Evolutionary conservation across 1,140 invertebrate species (phyloP).

Genomic region (Aphaenogaster floridana): DNA sequence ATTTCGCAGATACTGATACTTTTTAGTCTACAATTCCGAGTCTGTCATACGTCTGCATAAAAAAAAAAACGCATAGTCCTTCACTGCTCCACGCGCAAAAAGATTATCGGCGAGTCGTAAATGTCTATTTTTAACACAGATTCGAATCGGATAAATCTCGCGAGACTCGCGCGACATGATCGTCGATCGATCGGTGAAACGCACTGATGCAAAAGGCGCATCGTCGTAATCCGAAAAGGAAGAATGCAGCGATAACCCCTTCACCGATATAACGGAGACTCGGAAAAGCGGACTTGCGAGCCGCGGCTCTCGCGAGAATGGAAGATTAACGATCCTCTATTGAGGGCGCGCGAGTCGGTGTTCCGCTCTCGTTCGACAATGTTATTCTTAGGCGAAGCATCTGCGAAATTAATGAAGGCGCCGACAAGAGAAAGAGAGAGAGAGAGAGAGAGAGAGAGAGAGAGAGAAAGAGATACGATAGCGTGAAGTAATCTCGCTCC

Average conservation of each 20-base stretch:
- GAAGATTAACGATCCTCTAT: constrained; percentile 54
- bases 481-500: constrained; percentile 35
- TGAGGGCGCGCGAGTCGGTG: constrained; percentile 48
- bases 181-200: neutral
- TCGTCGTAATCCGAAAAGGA: constrained; percentile 1
- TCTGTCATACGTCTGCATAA: neutral
- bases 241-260: constrained; percentile 41
- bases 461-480: neutral
- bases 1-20: neutral
- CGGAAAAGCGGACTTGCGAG: constrained; percentile 11
- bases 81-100: neutral
- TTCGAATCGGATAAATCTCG: neutral
- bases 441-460: neutral
- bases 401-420: constrained; percentile 66
- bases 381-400: constrained; percentile 67
- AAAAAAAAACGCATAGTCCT: neutral
- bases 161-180: neutral
- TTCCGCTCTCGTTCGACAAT: constrained; percentile 50
- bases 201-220: constrained; percentile 27
- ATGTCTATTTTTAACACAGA: neutral
- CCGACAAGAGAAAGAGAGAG: neutral
- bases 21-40: neutral
- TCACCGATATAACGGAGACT: constrained; percentile 8
- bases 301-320: constrained; percentile 26
- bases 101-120: neutral